Evolutionary conservation across 1,140 invertebrate genomes (phyloP).

Genomic region (Ylistrum balloti): DNA sequence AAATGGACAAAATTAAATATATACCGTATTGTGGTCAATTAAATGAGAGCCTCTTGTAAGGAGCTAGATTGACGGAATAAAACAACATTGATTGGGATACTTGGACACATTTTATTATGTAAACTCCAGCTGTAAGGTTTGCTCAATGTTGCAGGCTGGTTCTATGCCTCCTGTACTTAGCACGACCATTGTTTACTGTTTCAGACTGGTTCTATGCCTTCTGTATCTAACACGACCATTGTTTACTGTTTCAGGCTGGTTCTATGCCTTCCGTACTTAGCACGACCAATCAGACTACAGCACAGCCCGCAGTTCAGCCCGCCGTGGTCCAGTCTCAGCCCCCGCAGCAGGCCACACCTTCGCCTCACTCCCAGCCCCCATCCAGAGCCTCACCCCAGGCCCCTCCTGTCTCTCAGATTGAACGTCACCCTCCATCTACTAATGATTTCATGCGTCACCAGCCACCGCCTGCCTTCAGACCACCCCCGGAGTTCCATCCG

Average conservation of each 20-base stretch:
- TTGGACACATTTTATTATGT: not conserved
- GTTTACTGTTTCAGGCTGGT: conserved; percentile 67
- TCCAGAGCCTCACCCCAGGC: conserved; percentile 72
- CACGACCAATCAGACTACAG: conserved; percentile 41
- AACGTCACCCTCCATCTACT: conserved; percentile 71
- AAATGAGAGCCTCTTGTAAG: no score
- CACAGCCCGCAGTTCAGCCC: not conserved
- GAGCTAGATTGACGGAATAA: no score
- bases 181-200: no score
- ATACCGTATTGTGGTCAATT: no score
- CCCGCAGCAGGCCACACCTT: conserved; percentile 63
- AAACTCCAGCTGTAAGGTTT: not conserved
- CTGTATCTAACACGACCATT: no score
- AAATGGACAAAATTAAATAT: no score
- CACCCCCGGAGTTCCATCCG: conserved; percentile 78
- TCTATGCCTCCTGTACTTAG: no score
- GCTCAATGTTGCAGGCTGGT: no score
- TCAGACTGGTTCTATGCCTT: no score
- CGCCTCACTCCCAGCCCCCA: conserved; percentile 59
- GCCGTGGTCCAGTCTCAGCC: conserved; percentile 56
- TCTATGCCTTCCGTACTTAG: conserved; percentile 67
- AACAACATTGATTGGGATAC: not conserved
- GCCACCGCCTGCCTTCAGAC: conserved; percentile 74
- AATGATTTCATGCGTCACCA: conserved; percentile 78
- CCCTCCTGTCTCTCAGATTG: conserved; percentile 65